Base-by-base conservation (phyloP, 2,113 vertebrate genomes). In the Melanocharis versteri region DNA sequence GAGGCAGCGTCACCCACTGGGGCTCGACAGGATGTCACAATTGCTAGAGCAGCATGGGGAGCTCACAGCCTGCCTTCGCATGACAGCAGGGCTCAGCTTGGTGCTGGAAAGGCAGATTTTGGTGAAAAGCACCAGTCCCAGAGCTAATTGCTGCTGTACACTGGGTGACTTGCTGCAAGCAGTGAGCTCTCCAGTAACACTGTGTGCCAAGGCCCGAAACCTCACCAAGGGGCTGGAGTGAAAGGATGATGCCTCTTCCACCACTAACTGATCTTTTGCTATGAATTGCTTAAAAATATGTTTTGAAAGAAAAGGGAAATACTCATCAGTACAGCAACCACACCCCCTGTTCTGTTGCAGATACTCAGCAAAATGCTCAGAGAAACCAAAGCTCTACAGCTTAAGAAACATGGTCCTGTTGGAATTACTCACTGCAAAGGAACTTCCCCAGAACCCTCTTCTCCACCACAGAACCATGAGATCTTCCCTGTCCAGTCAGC, bases 131-230 rank as follows among this genome's bases (percentile, higher is more conserved):
- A 35, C 26, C 45, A 1, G 13, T 24, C 40, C 42, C 23, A 2
- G 40, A 11, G 72, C 4, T 69, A 26, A 37, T 58, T 1, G 0
- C 21, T 45, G 62, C 40, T 31, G 4, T 11, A 17, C 37, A 3
- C 50, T 4, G 39, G 19, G 33, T 61, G 62, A 14, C n/a, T 44
- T 40, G 42, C 51, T 70, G 68, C 64, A 65, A 40, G 53, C 27
- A 51, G 42, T 2, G 28, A 87, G 65, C 69, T 66, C 21, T 31
- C 33, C 20, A 33, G 15, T 18, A 48, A n/a, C 1, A 1, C 31
- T 0, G 0, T 8, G 30, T 45, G 42, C 51, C 51, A 42, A 62
- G 53, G 64, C 19, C 47, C 39, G n/a, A 69, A 40, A 53, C 20
- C 37, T 6, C 40, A 35, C 13, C 14, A 22, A 50, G 31, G 5